phyloP scores from a whole-genome alignment of 2,797 vertebrate species.

The Tadarida brasiliensis region DNA sequence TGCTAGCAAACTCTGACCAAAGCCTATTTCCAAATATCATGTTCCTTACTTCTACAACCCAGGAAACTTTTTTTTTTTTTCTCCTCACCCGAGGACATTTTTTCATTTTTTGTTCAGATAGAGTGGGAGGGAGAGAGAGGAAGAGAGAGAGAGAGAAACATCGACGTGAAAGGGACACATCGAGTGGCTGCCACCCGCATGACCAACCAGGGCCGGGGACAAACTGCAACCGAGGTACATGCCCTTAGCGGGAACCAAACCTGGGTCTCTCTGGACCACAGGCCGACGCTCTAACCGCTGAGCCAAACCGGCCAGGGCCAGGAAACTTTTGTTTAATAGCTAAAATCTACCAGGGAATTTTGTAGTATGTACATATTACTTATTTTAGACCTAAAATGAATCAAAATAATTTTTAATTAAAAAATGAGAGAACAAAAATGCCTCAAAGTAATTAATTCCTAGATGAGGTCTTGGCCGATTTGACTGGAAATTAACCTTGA shows the following conservation, averaged over 20 bases:
- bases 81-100: too few species aligned
- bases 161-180: too few species aligned
- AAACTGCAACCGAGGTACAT: too few species aligned
- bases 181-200: too few species aligned
- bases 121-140: too few species aligned
- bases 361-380: not conserved
- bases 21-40: not conserved
- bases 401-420: slow-evolving; percentile 28
- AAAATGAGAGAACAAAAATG: slow-evolving; percentile 22
- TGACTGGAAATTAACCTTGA: not conserved
- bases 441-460: not conserved
- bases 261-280: too few species aligned
- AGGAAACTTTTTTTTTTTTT: not conserved
- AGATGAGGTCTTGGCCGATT: not conserved
- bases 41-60: not conserved
- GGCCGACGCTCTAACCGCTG: too few species aligned
- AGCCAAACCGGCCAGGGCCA: too few species aligned
- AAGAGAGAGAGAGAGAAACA: too few species aligned
- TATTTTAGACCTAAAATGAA: not conserved
- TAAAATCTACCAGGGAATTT: slow-evolving; percentile 18
- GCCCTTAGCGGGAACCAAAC: too few species aligned
- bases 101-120: too few species aligned
- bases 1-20: slow-evolving; percentile 10
- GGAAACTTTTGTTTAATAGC: not conserved
- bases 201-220: too few species aligned